phyloP scores from a whole-genome alignment of 2,113 vertebrate genomes.

The Myrmophylax atrothorax region DNA sequence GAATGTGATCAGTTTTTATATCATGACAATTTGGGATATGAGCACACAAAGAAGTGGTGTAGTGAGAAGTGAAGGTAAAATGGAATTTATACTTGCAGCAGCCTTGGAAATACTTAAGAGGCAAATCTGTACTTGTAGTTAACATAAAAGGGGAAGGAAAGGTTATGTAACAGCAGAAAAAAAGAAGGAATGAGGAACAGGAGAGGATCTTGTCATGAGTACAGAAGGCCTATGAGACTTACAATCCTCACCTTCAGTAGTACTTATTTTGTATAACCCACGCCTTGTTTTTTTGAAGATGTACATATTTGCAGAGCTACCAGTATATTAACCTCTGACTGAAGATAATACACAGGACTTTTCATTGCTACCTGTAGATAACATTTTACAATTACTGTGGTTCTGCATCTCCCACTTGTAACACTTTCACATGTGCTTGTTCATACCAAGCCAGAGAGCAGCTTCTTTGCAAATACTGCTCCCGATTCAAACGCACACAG shows the following conservation, averaged over 20 bases:
- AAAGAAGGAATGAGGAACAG: neutral
- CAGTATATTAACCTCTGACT: neutral
- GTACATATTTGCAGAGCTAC: neutral
- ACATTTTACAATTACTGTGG: fast-evolving
- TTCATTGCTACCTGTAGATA: neutral
- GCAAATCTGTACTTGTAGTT: neutral
- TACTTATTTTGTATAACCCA: neutral
- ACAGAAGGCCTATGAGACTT: neutral
- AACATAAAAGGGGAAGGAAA: neutral
- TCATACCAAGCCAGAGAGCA: neutral
- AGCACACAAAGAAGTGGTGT: neutral
- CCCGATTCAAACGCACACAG: neutral
- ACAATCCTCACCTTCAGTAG: neutral
- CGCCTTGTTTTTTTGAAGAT: neutral
- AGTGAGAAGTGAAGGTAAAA: neutral
- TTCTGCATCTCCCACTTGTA: neutral
- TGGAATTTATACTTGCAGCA: neutral
- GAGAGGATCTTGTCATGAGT: neutral
- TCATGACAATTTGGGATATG: neutral
- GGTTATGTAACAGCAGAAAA: neutral
- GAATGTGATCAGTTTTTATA: neutral
- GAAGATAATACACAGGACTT: neutral
- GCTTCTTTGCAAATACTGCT: neutral
- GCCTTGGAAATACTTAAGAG: neutral
- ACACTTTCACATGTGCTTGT: neutral